Conservation (phyloP, 1,140 invertebrate genomes). For the Lerema accius region DNA sequence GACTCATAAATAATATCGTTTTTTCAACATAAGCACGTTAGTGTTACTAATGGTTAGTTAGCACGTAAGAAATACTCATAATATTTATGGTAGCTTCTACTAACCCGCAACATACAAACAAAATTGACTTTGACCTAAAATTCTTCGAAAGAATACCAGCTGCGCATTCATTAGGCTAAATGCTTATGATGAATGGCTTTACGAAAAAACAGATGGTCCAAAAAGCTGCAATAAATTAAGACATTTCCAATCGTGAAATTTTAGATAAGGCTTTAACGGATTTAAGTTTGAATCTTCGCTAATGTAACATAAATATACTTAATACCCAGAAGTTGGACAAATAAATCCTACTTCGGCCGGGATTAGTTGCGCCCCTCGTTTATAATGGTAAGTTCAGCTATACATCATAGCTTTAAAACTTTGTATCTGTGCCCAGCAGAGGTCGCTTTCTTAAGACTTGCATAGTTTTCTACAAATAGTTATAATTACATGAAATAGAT, state of each 20-base stretch:
- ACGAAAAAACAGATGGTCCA: background rate
- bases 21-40: too few relatives aligned
- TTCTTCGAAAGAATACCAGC: background rate
- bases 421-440: slow-evolving; percentile 18
- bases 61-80: too few relatives aligned
- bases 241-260: slow-evolving; percentile 6
- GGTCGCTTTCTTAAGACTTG: background rate
- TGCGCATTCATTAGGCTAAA: background rate
- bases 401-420: slow-evolving; percentile 11
- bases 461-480: background rate
- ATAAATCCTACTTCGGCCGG: slow-evolving; percentile 33
- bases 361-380: slow-evolving; percentile 21
- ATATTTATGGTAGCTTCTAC: too few relatives aligned
- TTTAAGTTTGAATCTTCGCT: slow-evolving; percentile 26
- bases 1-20: too few relatives aligned
- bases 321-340: slow-evolving; percentile 31
- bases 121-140: background rate
- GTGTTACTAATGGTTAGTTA: too few relatives aligned
- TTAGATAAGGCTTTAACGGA: slow-evolving; percentile 4
- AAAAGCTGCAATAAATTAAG: slow-evolving; percentile 1
- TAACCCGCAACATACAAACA: too few relatives aligned
- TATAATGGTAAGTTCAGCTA: slow-evolving; percentile 9
- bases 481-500: too few relatives aligned
- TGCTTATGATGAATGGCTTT: background rate
- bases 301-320: slow-evolving; percentile 33